These are phyloP conservation scores for Hippocampus zosterae DNA, from an alignment of 2,113 vertebrate species.

Conservation along the genomic window DNA sequence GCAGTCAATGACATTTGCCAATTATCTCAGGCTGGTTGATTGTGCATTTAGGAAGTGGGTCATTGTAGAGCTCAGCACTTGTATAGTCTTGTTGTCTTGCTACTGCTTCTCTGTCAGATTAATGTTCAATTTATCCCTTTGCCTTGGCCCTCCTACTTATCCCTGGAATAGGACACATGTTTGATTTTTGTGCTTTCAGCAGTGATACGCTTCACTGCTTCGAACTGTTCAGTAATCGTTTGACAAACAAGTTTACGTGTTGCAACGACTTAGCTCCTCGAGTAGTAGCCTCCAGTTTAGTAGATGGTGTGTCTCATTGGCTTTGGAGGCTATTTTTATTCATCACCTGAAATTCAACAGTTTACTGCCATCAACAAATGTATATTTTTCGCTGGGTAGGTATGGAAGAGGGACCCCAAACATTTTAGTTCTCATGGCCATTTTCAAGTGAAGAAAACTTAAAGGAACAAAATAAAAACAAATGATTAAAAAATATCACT, in stretches of 20 bases:
- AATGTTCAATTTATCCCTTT: constrained; percentile 10
- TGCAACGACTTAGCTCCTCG: not conserved
- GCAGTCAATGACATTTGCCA: constrained; percentile 25
- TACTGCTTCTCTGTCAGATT: constrained; percentile 4
- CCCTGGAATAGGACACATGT: not conserved
- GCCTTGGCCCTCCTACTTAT: not conserved
- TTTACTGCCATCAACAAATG: too few species aligned
- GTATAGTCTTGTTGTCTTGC: not conserved
- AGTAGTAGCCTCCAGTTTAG: not conserved
- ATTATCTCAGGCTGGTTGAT: constrained; percentile 6
- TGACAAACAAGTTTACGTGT: not conserved
- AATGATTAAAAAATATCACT: too few species aligned
- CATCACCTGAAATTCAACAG: too few species aligned
- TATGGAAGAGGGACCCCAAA: too few species aligned
- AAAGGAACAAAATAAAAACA: too few species aligned
- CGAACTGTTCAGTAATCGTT: not conserved
- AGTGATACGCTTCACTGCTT: not conserved
- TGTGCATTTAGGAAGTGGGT: not conserved
- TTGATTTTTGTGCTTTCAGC: not conserved
- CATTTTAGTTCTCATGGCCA: too few species aligned
- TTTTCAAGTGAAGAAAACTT: too few species aligned
- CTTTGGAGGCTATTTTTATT: too few species aligned
- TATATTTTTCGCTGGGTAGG: too few species aligned
- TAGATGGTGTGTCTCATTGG: too few species aligned
- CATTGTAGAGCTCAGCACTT: not conserved